phyloP scores from a whole-genome alignment of 2,888 invertebrate species.

The Imbricaverruca yamaguchii region DNA sequence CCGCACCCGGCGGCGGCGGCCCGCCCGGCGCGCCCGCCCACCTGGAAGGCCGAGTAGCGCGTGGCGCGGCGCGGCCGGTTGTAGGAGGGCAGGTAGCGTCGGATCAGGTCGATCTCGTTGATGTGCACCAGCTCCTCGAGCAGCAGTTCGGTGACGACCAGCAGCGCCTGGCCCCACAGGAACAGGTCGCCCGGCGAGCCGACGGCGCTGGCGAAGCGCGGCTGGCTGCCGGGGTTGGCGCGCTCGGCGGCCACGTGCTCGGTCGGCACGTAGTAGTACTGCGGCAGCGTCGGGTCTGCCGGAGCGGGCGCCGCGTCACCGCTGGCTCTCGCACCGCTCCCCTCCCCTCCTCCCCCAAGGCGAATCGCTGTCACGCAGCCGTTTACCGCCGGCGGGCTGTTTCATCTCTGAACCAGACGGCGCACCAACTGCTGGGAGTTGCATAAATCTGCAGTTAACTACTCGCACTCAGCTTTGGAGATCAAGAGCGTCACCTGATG shows the following conservation, averaged over 20 bases:
- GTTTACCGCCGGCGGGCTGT: too few species aligned
- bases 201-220: constrained; percentile 55
- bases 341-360: too few species aligned
- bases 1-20: too few species aligned
- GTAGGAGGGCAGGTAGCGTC: constrained; percentile 90
- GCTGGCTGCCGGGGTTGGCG: constrained; percentile 58
- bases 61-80: constrained; percentile 86
- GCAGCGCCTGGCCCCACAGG: constrained; percentile 94
- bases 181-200: constrained; percentile 53
- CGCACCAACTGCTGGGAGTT: too few species aligned
- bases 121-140: constrained; percentile 82
- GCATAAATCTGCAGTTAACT: too few species aligned
- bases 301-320: constrained; percentile 28
- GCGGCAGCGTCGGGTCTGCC: constrained; percentile 83
- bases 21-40: constrained; percentile 39
- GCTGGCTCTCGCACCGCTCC: too few species aligned
- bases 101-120: constrained; percentile 91
- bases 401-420: too few species aligned
- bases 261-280: constrained; percentile 80
- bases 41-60: constrained; percentile 96
- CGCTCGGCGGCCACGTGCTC: constrained; percentile 65
- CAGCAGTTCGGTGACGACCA: constrained; percentile 84
- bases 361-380: too few species aligned
- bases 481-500: too few species aligned
- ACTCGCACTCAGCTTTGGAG: too few species aligned